Evolutionary conservation across 2,797 vertebrate species (phyloP), one percentile per base, ranked within the genome.

Genomic region (Centroberyx gerrardi): DNA sequence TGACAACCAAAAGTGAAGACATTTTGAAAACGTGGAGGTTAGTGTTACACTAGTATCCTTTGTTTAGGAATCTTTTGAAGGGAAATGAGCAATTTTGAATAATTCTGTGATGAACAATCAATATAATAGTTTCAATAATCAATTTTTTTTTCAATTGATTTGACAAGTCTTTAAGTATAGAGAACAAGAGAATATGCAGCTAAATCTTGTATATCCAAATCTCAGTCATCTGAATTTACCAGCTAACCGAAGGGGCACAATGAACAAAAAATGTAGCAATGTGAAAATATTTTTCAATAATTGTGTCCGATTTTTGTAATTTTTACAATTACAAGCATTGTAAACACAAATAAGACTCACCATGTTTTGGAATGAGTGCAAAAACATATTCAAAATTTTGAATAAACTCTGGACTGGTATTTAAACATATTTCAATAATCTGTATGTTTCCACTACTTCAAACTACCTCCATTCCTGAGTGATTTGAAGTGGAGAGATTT

Each of bases 1-100:
- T 94, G 90, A 88, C 84, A 80, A 79, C 71, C 74, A 82, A 88
- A 90, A 90, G 85, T 91, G 79, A 83, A 88, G 86, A 90, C 76
- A 68, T 90, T 90, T 88, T 75, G 64, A 81, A 82, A 89, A 85
- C 51, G 76, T 72, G 78, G 82, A 88, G 80, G 77, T 88, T 88
- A 73, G 73, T 76, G 62, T 85, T 85, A 78, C 53, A 77, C 66
- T 74, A 55, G 75, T 58, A 75, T 61, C 85, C 81, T 74, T 82
- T 82, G 68, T 84, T 79, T 72, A 76, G 22, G n/a, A 89, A 85
- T 82, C 72, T 74, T 69, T 44, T 22, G 15, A 76, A 64, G 80
- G 42, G 60, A 58, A 77, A 81, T 67, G 8, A 27, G 56, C 61
- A 67, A 79, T 86, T 84, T 83, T 40, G 58, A 70, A 71, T 68